Evolutionary conservation across 2,888 invertebrate genomes (phyloP).

Genomic region (Magallana nippona): DNA sequence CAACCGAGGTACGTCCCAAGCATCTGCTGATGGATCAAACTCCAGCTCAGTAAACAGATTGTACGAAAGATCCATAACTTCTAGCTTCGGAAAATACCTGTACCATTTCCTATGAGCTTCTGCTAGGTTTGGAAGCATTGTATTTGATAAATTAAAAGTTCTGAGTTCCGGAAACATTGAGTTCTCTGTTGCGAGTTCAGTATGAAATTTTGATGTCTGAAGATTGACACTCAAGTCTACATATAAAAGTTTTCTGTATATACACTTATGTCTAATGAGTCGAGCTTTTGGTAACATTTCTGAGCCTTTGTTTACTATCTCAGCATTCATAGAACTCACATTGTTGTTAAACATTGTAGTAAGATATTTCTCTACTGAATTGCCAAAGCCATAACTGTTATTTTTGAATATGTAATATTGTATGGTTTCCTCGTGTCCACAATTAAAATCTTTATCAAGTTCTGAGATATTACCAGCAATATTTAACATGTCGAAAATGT

Average conservation of each 20-base stretch:
- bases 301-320: slow-evolving; percentile 48
- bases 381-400: slow-evolving; percentile 49
- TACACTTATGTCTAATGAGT: slow-evolving; percentile 53
- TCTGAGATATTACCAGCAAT: slow-evolving; percentile 47
- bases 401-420: slow-evolving; percentile 52
- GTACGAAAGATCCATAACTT: slow-evolving; percentile 63
- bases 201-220: slow-evolving; percentile 57
- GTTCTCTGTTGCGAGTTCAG: slow-evolving; percentile 57
- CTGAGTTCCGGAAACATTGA: slow-evolving; percentile 59
- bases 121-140: slow-evolving; percentile 14
- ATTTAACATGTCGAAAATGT: slow-evolving; percentile 43
- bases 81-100: slow-evolving; percentile 60
- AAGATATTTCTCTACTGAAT: background rate
- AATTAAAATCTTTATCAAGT: slow-evolving; percentile 55
- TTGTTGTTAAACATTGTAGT: background rate
- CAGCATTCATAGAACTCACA: background rate
- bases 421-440: slow-evolving; percentile 58
- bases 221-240: slow-evolving; percentile 60
- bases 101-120: slow-evolving; percentile 56
- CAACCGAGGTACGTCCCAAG: slow-evolving; percentile 46
- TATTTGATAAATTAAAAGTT: slow-evolving; percentile 54
- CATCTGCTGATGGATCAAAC: slow-evolving; percentile 54
- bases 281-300: slow-evolving; percentile 52
- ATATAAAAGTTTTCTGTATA: slow-evolving; percentile 53
- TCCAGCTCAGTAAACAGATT: slow-evolving; percentile 63